Conservation (phyloP, 2,797 vertebrate species). For the Novumbra hubbsi region DNA sequence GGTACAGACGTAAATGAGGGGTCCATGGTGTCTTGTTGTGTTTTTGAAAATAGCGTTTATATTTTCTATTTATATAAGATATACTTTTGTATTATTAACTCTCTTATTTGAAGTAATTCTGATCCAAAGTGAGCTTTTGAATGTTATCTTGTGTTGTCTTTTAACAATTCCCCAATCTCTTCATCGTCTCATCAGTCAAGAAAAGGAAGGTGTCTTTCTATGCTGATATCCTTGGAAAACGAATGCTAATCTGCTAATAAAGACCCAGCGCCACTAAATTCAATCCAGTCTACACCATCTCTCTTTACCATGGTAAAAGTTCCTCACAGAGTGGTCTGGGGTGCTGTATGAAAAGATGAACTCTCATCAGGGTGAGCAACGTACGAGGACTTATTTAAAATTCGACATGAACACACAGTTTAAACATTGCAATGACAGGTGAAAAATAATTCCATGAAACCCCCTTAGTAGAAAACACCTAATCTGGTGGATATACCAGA, state of each 20-base stretch:
- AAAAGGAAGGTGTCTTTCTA: background rate
- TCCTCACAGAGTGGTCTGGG: too few species aligned
- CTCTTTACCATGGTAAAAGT: too few species aligned
- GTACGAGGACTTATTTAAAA: too few species aligned
- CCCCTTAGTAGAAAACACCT: background rate
- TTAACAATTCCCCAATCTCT: background rate
- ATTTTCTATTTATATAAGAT: background rate
- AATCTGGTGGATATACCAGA: background rate
- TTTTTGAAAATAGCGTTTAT: background rate
- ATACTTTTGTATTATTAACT: too few species aligned
- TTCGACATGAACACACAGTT: too few species aligned
- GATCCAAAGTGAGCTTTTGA: background rate
- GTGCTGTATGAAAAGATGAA: too few species aligned
- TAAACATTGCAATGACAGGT: too few species aligned
- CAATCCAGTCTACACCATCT: background rate
- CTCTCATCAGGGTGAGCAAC: too few species aligned
- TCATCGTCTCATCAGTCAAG: background rate
- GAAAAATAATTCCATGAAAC: too few species aligned
- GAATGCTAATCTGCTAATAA: background rate
- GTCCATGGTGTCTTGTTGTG: background rate
- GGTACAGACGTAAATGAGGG: too few species aligned
- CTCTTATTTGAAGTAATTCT: background rate
- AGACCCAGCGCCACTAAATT: background rate
- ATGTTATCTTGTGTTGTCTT: background rate
- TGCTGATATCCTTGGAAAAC: background rate